Base-by-base conservation (phyloP, 2,888 invertebrate species). In the Ashinkailepas kermadecensis region DNA sequence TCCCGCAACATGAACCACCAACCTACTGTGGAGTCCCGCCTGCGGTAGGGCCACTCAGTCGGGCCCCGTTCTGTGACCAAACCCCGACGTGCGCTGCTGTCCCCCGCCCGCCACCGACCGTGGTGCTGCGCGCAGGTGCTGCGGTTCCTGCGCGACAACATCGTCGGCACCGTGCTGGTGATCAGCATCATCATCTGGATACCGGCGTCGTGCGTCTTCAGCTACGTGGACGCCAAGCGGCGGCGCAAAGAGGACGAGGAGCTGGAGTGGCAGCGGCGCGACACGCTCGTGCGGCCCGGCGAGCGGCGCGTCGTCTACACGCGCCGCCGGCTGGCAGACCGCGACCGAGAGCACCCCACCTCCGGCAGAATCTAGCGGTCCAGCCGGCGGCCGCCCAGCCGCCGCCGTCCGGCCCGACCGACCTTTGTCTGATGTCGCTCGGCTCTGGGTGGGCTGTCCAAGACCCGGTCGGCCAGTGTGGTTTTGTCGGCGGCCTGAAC, bases 171-270 rank as follows among this genome's bases (percentile, higher is more conserved):
- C 9, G 95, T 97, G 54, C 94, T 97, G 81, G 90, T 97, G 70
- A 91, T 95, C 84, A 95, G 96, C 18, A 93, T 96, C n/a, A 89
- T 97, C 82, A 89, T 97, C 82, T 99, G 98, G 98, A 94, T 98
- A 85, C 97, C 97, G 2, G 94, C 94, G 9, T 95, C 95, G 87
- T 96, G 96, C 87, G 91, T 95, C 15, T 87, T 90, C 83, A 88
- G 88, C 81, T 95, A 94, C 87, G 92, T 95, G 82, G 96, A 95
- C 87, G 91, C 93, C 59, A 92, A 93, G 83, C 90, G 93, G 18
- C 81, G 83, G 15, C 83, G 83, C 57, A 81, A 82, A 58, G 83
- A 83, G 21, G 83, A 84, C 23, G 58, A 79, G 58, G 58, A 79
- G 58, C 23, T 57, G 79, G 23, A n/a, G 13, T 79, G 79, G 79